These are phyloP conservation scores for Sporophila hypoxantha DNA, from an alignment of 2,113 vertebrate species.

Conservation along the genomic window DNA sequence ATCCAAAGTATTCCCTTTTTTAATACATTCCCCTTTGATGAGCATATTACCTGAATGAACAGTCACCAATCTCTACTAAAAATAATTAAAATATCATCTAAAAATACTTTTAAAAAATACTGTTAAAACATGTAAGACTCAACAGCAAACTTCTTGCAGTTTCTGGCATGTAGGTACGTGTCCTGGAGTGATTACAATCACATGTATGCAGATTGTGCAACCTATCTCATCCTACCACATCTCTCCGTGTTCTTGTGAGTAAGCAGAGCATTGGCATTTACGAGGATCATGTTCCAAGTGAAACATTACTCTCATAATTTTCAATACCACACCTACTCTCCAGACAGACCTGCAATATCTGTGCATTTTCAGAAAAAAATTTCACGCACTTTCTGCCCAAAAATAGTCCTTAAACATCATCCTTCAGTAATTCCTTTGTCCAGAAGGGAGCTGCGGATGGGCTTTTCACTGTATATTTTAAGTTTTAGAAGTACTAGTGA, in stretches of 20 bases:
- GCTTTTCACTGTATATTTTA: neutral
- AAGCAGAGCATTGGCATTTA: constrained; percentile 31
- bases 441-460: neutral
- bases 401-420: neutral
- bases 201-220: constrained; percentile 21
- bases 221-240: constrained; percentile 9
- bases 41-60: neutral
- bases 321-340: constrained; percentile 29
- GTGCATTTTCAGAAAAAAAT: neutral
- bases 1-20: neutral
- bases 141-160: neutral
- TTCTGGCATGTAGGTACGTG: constrained; percentile 41
- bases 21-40: neutral
- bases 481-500: neutral
- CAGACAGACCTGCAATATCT: neutral
- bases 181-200: constrained; percentile 22
- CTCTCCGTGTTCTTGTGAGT: neutral
- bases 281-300: neutral
- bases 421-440: neutral
- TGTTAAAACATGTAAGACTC: neutral
- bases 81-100: neutral
- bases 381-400: neutral
- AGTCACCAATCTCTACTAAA: neutral
- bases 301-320: constrained; percentile 17
- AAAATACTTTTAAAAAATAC: neutral